phyloP scores from a whole-genome alignment of 2,113 vertebrate species.

The Loxodonta africana region DNA sequence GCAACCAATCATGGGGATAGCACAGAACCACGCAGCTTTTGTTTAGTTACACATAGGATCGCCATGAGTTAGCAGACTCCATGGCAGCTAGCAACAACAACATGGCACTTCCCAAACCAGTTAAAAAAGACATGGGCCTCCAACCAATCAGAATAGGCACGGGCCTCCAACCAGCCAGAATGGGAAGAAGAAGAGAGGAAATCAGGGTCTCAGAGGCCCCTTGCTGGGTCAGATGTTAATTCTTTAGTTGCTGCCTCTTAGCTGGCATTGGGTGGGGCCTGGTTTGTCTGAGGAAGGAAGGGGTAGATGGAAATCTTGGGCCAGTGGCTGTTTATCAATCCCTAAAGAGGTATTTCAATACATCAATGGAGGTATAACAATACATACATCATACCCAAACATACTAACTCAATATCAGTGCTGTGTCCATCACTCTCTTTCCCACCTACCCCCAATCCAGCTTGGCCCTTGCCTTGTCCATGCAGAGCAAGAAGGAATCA shows the following conservation, averaged over 20 bases:
- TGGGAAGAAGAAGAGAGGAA: background rate
- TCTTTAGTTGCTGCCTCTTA: background rate
- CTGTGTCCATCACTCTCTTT: background rate
- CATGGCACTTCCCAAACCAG: background rate
- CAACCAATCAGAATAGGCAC: background rate
- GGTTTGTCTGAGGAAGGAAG: no score
- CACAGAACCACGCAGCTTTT: no score
- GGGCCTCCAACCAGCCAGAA: background rate
- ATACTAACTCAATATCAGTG: background rate
- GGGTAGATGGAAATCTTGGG: no score
- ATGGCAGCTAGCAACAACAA: no score
- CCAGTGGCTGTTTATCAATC: background rate
- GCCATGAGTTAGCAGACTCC: no score
- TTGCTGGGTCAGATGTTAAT: background rate
- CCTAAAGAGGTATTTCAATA: background rate
- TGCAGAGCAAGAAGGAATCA: constrained; percentile 89
- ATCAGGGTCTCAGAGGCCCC: no score
- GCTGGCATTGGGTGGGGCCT: no score
- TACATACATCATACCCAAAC: background rate
- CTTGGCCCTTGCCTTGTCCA: constrained; percentile 83
- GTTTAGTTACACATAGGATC: no score
- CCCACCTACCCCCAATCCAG: background rate
- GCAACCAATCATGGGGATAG: no score
- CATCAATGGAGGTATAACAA: background rate
- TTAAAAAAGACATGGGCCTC: background rate